These are phyloP conservation scores for Chiridota heheva DNA, from an alignment of 35 echinoderm and acorn worm species.

Conservation along the genomic window DNA sequence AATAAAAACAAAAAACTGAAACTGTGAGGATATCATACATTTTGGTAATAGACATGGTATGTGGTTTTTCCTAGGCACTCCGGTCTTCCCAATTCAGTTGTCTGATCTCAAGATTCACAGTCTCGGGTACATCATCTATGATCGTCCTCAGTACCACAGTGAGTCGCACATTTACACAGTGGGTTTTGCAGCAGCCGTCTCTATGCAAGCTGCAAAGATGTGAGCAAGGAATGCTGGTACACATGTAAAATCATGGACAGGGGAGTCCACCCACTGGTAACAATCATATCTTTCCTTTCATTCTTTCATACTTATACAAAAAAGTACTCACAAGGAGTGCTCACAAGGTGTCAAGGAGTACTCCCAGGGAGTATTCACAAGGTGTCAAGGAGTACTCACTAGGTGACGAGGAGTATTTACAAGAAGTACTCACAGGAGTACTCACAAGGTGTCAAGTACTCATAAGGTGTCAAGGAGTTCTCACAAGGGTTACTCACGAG, in stretches of 20 bases:
- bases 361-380: neutral
- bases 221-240: constrained; percentile 56
- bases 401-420: neutral
- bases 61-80: too few species aligned
- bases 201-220: constrained; percentile 68
- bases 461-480: neutral
- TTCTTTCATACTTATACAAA: neutral
- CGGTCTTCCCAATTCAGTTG: constrained; percentile 75
- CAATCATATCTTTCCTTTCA: too few species aligned
- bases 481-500: too few species aligned
- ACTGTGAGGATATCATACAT: neutral
- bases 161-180: constrained; percentile 76
- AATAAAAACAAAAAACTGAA: neutral
- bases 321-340: neutral
- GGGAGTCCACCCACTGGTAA: constrained; percentile 64
- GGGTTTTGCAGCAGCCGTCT: constrained; percentile 73
- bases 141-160: constrained; percentile 50
- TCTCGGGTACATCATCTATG: constrained; percentile 68
- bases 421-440: neutral
- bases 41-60: neutral
- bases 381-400: neutral
- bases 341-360: neutral
- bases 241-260: constrained; percentile 86
- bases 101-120: constrained; percentile 73
- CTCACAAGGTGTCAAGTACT: neutral